phyloP scores from a whole-genome alignment of 2,113 vertebrate species.

The Rhea pennata region DNA sequence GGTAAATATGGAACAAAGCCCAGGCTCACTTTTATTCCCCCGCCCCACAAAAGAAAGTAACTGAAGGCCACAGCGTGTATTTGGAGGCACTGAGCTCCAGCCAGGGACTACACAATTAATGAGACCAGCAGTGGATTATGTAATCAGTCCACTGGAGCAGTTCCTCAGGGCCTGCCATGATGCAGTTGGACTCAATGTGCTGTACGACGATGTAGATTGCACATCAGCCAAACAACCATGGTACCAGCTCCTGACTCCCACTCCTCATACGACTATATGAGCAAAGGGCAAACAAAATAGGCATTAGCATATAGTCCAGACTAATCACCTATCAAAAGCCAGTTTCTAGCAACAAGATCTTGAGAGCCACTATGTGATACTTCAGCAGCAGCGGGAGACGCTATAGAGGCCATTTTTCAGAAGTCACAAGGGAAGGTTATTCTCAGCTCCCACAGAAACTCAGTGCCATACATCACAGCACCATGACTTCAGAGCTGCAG shows the following conservation, averaged over 20 bases:
- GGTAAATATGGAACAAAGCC: slow-evolving; percentile 41
- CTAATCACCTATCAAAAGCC: not conserved
- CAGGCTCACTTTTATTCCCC: slow-evolving; percentile 16
- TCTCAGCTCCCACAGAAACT: not conserved
- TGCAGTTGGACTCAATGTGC: not conserved
- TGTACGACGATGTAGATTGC: not conserved
- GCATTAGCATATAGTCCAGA: rapidly evolving
- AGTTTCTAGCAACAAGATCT: not conserved
- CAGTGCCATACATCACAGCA: not conserved
- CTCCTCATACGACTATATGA: not conserved
- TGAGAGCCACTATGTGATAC: not conserved
- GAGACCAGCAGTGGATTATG: not conserved
- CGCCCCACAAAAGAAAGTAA: not conserved
- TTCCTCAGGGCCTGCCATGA: not conserved
- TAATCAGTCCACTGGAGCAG: not conserved
- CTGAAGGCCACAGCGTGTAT: rapidly evolving
- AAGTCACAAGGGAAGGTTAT: not conserved
- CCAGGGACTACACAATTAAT: not conserved
- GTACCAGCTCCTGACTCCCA: not conserved
- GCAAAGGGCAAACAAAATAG: not conserved
- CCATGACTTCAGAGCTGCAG: not conserved
- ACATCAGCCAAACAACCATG: rapidly evolving
- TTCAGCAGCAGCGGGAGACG: rapidly evolving
- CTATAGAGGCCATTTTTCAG: not conserved
- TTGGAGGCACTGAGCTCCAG: not conserved